Base-by-base conservation (phyloP, 2,797 vertebrate species). In the Gobio occitaniae region DNA sequence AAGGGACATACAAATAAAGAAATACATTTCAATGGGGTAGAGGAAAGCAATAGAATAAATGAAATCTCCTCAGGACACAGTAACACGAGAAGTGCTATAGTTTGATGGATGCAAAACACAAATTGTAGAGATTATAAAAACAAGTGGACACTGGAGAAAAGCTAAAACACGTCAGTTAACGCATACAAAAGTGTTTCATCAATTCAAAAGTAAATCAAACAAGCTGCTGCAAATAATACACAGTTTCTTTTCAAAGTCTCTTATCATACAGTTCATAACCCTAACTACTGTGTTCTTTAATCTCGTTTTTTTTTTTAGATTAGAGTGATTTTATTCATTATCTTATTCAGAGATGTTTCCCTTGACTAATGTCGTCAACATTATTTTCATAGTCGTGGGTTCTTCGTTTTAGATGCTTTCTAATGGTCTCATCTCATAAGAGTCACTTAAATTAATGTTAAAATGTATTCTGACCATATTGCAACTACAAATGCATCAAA, bases 151-250 rank as follows among this genome's bases (percentile, higher is more conserved):
- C 3, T 17, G 13, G 10, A 10, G 36, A 3, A 52, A n/a, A 38
- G 36, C 52, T 29, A 8, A 59, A 41, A 59, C 15, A 4, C 0
- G 0, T 2, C 38, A 61, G 16, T 72, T 72, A 29, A 19, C 13
- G 13, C 21, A 50, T 16, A 47, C 41, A 82, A 36, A 36, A 32
- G 44, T 50, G 12, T 82, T 74, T n/a, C 11, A 82, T 82, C 41
- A 36, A 36, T 44, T 61, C 2, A 15, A 50, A 56, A 41, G 32
- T 21, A 44, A 54, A 68, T n/a, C 48, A 29, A n/a, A 36, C n/a
- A 52, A 69, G 63, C 13, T 52, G 11, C 17, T 65, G 17, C 4
- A 44, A 81, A 50, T 41, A 13, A 81, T 29, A 32, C 80, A 61
- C 47, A 72, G 54, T 9, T 38, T 0, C 8, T 21, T 61, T 59